Percentiles rank a stretch among this genome's conserved stretches.
Evolutionary conservation across 2,797 vertebrate species (phyloP).

Genomic region (Galaxias olidus): DNA sequence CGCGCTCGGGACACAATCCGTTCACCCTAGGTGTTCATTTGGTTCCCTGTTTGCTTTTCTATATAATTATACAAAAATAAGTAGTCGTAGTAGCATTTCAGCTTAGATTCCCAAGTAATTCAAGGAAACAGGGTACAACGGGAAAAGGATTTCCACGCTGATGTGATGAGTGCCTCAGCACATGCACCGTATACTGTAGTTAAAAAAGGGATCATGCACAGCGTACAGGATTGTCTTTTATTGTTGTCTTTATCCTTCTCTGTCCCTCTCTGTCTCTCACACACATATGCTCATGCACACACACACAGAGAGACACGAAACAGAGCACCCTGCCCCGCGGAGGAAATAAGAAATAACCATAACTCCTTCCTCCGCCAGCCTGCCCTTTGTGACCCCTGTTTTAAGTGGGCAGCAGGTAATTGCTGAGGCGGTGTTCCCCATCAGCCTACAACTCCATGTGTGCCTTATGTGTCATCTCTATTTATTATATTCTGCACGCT

Average conservation of each 20-base stretch:
- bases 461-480: conserved; percentile 85
- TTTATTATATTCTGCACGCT: conserved; percentile 95
- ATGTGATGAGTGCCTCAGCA: too few species aligned
- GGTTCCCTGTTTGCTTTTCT: too few species aligned
- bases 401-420: conserved; percentile 83
- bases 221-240: too few species aligned
- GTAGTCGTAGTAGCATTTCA: neutral
- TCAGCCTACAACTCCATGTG: conserved; percentile 75
- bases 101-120: neutral
- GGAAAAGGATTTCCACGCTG: too few species aligned
- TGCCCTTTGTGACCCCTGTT: conserved; percentile 77
- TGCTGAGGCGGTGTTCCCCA: conserved; percentile 79
- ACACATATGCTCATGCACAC: conserved; percentile 21
- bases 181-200: too few species aligned
- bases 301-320: conserved; percentile 8
- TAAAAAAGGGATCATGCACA: too few species aligned
- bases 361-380: conserved; percentile 75
- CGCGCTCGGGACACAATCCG: neutral
- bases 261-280: conserved; percentile 10
- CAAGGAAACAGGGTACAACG: too few species aligned
- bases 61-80: too few species aligned
- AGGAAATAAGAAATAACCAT: conserved; percentile 78
- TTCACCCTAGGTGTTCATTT: too few species aligned
- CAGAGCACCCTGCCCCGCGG: conserved; percentile 56
- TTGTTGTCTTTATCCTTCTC: conserved; percentile 9